Conservation (phyloP, 2,888 invertebrate genomes). For the Leptinotarsa rubiginosa region DNA sequence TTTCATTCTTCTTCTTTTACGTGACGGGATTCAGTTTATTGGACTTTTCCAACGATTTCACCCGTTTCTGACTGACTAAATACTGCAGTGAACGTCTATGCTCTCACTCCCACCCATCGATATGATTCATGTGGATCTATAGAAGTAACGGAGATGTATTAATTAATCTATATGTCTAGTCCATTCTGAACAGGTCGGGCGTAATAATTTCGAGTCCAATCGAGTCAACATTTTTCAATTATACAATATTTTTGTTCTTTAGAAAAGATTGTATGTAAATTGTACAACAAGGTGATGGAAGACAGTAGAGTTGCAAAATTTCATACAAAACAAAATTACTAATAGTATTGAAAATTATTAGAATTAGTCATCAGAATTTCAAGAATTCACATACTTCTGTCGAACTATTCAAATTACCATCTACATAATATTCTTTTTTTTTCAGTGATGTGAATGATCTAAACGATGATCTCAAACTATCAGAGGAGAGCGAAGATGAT, state of each 20-base stretch:
- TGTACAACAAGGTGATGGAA: too few relatives aligned
- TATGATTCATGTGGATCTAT: slow-evolving; percentile 6
- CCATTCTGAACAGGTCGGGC: neutral
- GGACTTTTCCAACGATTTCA: slow-evolving; percentile 25
- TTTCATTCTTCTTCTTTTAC: slow-evolving; percentile 27
- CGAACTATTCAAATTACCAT: neutral
- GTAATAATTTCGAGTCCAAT: too few relatives aligned
- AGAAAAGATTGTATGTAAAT: too few relatives aligned
- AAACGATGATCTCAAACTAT: slow-evolving; percentile 78
- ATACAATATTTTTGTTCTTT: too few relatives aligned
- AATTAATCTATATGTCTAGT: neutral
- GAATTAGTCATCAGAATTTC: too few relatives aligned
- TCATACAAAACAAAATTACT: too few relatives aligned
- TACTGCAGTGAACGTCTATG: slow-evolving; percentile 25
- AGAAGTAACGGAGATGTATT: neutral
- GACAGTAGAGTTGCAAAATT: too few relatives aligned
- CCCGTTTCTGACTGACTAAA: slow-evolving; percentile 29
- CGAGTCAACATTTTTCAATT: too few relatives aligned
- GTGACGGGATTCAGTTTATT: slow-evolving; percentile 32
- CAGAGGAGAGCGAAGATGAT: slow-evolving; percentile 84
- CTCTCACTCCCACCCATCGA: slow-evolving; percentile 18
- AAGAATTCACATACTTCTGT: too few relatives aligned
- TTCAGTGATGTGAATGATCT: slow-evolving; percentile 71
- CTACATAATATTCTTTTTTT: slow-evolving; percentile 49
- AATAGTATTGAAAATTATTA: too few relatives aligned